Evolutionary conservation across 2,797 vertebrate genomes (phyloP).

Genomic region (Falco concolor): DNA sequence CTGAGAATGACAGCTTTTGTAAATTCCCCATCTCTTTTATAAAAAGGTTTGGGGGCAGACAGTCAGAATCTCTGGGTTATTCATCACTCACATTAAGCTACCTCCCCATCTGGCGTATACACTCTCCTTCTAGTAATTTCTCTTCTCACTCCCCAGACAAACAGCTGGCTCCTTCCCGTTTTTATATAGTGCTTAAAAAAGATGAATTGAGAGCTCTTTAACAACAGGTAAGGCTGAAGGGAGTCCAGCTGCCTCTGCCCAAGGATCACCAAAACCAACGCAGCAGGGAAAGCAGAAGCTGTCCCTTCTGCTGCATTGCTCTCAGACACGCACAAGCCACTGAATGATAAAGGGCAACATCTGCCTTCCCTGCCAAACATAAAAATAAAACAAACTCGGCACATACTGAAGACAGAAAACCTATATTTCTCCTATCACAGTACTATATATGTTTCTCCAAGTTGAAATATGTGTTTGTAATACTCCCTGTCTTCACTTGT

Average conservation of each 20-base stretch:
- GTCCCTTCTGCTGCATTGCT: background rate
- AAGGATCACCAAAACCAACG: background rate
- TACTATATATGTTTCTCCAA: background rate
- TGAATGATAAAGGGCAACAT: constrained; percentile 26
- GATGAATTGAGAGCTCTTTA: background rate
- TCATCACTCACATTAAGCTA: background rate
- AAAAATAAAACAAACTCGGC: background rate
- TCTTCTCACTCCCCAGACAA: background rate
- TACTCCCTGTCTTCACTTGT: constrained; percentile 12
- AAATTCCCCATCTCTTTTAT: background rate
- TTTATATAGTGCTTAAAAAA: background rate
- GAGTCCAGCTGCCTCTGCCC: background rate
- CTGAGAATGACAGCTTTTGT: background rate
- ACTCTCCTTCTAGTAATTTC: background rate
- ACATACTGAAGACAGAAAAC: background rate
- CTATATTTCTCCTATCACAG: background rate
- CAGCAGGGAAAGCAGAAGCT: background rate
- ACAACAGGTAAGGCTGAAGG: constrained; percentile 24
- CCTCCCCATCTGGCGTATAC: background rate
- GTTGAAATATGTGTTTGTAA: constrained; percentile 9
- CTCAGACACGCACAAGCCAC: background rate
- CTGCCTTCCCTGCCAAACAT: background rate
- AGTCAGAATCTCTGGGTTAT: background rate
- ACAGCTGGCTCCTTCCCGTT: background rate
- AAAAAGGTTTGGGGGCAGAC: background rate